A percentile compares a stretch with the other conserved stretches of the same genome.
phyloP scores from a whole-genome alignment of 2,113 vertebrate species.

The Nothobranchius kuhntae region DNA sequence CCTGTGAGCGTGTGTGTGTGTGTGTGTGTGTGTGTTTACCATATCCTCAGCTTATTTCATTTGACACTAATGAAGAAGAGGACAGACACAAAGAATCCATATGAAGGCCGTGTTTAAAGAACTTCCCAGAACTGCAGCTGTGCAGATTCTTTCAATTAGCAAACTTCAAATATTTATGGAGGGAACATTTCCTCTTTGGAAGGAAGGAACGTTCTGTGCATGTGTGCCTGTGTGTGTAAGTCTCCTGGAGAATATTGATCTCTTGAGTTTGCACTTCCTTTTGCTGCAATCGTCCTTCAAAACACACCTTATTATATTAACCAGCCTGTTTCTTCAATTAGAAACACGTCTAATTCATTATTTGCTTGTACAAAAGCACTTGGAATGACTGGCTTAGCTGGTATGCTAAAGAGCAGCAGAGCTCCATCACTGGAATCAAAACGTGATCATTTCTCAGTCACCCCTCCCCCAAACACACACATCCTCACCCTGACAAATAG shows the following conservation, averaged over 20 bases:
- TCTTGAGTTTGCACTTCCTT: conserved; percentile 53
- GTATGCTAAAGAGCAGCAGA: conserved; percentile 6
- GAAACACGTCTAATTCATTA: too few relatives aligned
- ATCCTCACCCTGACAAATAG: conserved; percentile 72
- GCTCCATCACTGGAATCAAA: conserved; percentile 46
- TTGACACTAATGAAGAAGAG: conserved; percentile 63
- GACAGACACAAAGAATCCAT: conserved; percentile 65
- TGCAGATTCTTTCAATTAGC: conserved; percentile 78
- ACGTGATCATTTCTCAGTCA: conserved; percentile 57
- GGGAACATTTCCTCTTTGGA: conserved; percentile 76
- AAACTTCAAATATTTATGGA: conserved; percentile 78
- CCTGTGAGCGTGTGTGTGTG: conserved; percentile 37
- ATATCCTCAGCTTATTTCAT: conserved; percentile 63
- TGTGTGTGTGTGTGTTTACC: conserved; percentile 33
- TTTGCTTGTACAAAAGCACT: too few relatives aligned
- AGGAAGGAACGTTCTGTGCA: conserved; percentile 42
- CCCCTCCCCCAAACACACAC: conserved; percentile 50
- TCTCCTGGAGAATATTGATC: conserved; percentile 51
- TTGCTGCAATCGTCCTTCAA: conserved; percentile 8
- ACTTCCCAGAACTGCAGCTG: conserved; percentile 56
- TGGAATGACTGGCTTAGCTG: background rate
- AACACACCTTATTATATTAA: too few relatives aligned
- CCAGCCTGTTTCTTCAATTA: background rate
- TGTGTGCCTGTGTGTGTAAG: conserved; percentile 5
- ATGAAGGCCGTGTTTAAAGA: conserved; percentile 71